Evolutionary conservation across 1,140 invertebrate species (phyloP).

Genomic region (Ips nitidus): DNA sequence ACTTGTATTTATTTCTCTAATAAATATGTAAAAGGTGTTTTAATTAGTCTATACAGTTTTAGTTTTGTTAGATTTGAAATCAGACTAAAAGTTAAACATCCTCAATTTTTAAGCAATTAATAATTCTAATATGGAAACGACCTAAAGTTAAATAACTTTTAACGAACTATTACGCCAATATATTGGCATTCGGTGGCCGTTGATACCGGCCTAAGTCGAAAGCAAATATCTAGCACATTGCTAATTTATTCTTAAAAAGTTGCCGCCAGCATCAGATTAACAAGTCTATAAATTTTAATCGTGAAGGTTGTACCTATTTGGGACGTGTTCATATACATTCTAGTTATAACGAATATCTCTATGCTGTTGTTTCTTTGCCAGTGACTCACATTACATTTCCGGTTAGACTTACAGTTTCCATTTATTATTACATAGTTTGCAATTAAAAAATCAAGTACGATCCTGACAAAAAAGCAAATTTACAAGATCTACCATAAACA

Average conservation of each 20-base stretch:
- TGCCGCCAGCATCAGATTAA: slow-evolving; percentile 10
- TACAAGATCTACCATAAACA: too few species aligned
- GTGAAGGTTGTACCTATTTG: slow-evolving; percentile 8
- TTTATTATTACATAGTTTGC: too few species aligned
- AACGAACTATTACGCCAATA: slow-evolving; percentile 17
- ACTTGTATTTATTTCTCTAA: too few species aligned
- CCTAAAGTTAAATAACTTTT: too few species aligned
- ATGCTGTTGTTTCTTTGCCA: background rate
- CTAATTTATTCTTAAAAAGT: slow-evolving; percentile 24
- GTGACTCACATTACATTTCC: background rate
- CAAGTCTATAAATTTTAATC: slow-evolving; percentile 12
- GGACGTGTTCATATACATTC: slow-evolving; percentile 3
- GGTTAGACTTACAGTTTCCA: background rate
- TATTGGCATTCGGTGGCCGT: slow-evolving; percentile 24
- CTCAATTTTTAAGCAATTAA: too few species aligned
- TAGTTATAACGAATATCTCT: background rate
- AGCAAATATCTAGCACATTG: slow-evolving; percentile 19
- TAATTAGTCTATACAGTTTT: too few species aligned
- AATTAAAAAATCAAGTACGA: too few species aligned
- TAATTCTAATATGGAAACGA: too few species aligned
- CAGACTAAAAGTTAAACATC: too few species aligned
- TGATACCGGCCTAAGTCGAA: slow-evolving; percentile 12
- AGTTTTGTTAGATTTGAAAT: too few species aligned
- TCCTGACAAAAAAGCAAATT: too few species aligned
- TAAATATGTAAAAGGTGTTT: too few species aligned